Base-by-base conservation (phyloP, 2,797 vertebrate species). In the Neopelma chrysocephalum region DNA sequence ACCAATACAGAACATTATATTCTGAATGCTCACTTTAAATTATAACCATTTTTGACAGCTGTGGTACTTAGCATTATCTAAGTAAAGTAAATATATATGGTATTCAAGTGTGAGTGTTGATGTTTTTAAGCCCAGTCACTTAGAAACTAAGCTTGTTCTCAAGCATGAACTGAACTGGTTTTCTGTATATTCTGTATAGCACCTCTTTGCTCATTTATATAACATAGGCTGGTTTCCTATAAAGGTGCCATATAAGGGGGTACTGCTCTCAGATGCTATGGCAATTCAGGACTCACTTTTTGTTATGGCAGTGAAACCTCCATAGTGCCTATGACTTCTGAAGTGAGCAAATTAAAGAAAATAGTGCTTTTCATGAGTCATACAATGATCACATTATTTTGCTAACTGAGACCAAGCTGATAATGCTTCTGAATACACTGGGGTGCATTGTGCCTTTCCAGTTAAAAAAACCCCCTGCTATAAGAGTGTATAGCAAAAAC, bases 1-100 rank as follows among this genome's bases (percentile, higher is more conserved):
- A 85, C 77, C 47, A 70, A 92, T 96, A 95, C 76, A 96, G 94
- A 98, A 96, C 95, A 93, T 89, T 95, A 77, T 78, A 90, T 97
- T 97, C 96, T 87, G 93, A 97, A 91, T 48, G 31, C 89, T 94
- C 93, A 96, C 90, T 96, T 96, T 97, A 97, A 97, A 97, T 98
- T 96, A 96, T 92, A 97, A 95, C 93, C 65, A 85, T 97, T 96
- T 97, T 97, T 78, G 95, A 96, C 96, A 97, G 94, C 96, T 96
- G 86, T 96, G 83, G 76, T 96, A 89, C 93, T 96, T 92, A 86
- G 64, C 77, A 85, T 95, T 97, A 95, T 97, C 95, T 53, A 94
- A 96, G 84, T 91, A 95, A 96, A 96, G 62, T 93, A 97, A 96
- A 95, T 34, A 12, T 92, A 87, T 92, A 94, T 84, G 75, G 61